Evolutionary conservation across 2,113 vertebrate species (phyloP).

Genomic region (Passerina amoena): DNA sequence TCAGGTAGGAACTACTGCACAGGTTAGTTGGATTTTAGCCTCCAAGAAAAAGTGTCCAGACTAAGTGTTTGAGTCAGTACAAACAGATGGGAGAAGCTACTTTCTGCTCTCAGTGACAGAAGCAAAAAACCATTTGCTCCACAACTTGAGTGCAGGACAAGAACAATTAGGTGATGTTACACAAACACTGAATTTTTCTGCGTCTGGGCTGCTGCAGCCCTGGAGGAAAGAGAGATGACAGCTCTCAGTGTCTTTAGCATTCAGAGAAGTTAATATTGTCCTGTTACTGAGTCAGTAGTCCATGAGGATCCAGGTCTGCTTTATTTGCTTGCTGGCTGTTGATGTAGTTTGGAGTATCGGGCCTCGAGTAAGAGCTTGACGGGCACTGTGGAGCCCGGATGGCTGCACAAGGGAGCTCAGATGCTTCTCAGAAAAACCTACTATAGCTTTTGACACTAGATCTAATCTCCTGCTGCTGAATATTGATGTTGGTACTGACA

Average conservation of each 20-base stretch:
- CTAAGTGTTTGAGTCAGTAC: not conserved
- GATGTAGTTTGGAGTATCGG: not conserved
- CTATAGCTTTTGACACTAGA: not conserved
- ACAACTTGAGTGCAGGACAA: not conserved
- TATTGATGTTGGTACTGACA: not conserved
- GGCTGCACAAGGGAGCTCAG: not conserved
- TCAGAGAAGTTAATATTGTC: not conserved
- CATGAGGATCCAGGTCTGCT: not conserved
- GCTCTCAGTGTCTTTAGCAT: not conserved
- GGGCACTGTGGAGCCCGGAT: accelerated
- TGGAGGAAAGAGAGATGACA: not conserved
- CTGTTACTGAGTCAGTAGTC: not conserved
- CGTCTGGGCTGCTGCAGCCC: not conserved
- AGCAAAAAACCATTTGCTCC: not conserved
- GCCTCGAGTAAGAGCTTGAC: not conserved
- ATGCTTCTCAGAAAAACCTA: not conserved
- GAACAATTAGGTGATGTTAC: not conserved
- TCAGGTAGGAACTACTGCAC: not conserved
- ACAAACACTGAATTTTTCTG: not conserved
- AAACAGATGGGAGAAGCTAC: not conserved
- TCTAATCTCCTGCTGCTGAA: not conserved
- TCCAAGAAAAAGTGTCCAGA: not conserved
- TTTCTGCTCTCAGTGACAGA: not conserved
- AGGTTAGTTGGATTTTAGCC: not conserved
- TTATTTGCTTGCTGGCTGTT: not conserved